Percentiles rank a stretch among this genome's conserved stretches.
Conservation (phyloP, 1,140 invertebrate genomes). For the Bombus cullumanus region DNA sequence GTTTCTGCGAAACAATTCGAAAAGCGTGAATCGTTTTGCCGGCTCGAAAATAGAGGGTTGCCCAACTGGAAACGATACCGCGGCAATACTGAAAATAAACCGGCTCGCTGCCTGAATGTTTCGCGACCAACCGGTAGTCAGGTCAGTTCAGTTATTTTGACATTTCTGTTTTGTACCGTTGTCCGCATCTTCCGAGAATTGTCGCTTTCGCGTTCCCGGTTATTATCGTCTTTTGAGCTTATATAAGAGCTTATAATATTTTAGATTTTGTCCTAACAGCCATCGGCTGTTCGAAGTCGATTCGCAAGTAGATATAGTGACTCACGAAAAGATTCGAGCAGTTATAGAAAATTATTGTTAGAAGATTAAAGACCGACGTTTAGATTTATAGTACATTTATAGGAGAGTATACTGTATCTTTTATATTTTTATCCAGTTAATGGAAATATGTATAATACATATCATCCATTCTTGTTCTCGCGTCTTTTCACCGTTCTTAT, state of each 20-base stretch:
- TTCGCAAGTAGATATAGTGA: too few species aligned
- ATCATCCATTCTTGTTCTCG: too few species aligned
- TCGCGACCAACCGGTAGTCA: constrained; percentile 4
- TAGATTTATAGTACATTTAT: too few species aligned
- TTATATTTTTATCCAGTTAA: too few species aligned
- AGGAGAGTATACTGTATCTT: too few species aligned
- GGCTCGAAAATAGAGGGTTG: background rate
- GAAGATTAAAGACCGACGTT: too few species aligned
- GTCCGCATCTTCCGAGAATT: constrained; percentile 31
- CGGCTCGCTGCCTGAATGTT: background rate
- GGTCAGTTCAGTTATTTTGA: constrained; percentile 53
- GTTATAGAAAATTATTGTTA: too few species aligned
- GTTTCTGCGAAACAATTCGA: constrained; percentile 17
- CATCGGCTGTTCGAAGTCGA: too few species aligned
- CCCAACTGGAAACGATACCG: constrained; percentile 2
- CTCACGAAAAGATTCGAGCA: too few species aligned
- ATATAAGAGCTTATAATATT: background rate
- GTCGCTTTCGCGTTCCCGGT: background rate
- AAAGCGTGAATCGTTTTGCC: constrained; percentile 5
- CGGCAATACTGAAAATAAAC: constrained; percentile 39
- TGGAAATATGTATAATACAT: too few species aligned
- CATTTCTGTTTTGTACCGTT: constrained; percentile 30
- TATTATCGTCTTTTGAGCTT: constrained; percentile 33
- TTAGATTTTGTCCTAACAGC: background rate
- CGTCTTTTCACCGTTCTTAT: too few species aligned